Evolutionary conservation across 1,140 invertebrate genomes (phyloP).

Genomic region (Tetraneura akinire): DNA sequence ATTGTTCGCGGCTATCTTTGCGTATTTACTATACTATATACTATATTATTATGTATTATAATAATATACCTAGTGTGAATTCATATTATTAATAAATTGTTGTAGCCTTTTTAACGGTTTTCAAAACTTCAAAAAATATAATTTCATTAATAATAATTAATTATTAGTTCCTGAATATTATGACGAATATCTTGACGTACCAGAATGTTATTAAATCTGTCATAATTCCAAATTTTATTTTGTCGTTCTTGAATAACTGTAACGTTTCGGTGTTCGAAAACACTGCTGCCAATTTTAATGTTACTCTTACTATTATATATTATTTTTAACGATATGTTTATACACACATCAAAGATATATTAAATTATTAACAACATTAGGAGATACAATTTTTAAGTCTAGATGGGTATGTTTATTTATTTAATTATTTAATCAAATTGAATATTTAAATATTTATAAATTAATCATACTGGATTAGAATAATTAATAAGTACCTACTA

Average conservation of each 20-base stretch:
- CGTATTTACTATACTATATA: too few species aligned
- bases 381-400: too few species aligned
- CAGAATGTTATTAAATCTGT: conserved; percentile 15
- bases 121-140: neutral
- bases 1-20: neutral
- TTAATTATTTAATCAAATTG: too few species aligned
- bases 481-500: too few species aligned
- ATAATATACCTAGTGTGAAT: neutral
- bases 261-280: neutral
- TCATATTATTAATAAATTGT: neutral
- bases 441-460: too few species aligned
- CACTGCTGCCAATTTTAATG: neutral
- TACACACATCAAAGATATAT: too few species aligned
- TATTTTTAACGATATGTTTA: conserved; percentile 1
- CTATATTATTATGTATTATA: too few species aligned
- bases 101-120: neutral
- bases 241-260: neutral
- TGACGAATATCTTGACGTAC: neutral
- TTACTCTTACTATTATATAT: conserved; percentile 16
- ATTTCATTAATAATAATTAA: neutral
- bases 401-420: too few species aligned
- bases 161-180: conserved; percentile 17
- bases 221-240: conserved; percentile 31
- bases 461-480: too few species aligned
- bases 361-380: too few species aligned